phyloP scores from a whole-genome alignment of 2,113 vertebrate genomes.

The Panthera tigris region DNA sequence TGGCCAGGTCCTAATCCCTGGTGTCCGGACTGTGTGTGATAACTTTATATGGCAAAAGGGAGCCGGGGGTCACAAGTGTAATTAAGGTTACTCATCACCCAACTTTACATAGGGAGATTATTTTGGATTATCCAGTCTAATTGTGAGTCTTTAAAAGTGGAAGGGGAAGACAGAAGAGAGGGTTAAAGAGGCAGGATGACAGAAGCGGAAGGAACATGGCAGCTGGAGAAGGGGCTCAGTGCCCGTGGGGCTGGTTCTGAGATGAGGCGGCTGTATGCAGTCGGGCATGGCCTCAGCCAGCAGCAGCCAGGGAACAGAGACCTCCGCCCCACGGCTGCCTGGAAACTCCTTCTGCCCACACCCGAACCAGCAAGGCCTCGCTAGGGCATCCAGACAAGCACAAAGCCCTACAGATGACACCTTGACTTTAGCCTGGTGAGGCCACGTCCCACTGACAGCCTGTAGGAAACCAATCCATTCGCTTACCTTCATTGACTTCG shows the following conservation, averaged over 20 bases:
- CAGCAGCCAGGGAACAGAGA: not conserved
- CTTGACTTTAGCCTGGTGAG: rapidly evolving
- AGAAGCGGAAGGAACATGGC: not conserved
- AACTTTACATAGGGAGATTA: not conserved
- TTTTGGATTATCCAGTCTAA: not conserved
- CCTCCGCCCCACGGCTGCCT: rapidly evolving
- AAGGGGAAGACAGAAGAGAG: not conserved
- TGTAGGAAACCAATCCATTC: not conserved
- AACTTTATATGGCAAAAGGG: not conserved
- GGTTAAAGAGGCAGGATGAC: not conserved
- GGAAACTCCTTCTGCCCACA: not conserved
- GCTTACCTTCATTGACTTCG: slow-evolving; percentile 98
- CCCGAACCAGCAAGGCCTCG: rapidly evolving
- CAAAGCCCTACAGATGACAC: rapidly evolving
- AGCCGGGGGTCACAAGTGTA: not conserved
- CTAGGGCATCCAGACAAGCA: not conserved
- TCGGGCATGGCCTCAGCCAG: no score
- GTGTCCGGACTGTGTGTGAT: not conserved
- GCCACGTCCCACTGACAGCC: rapidly evolving
- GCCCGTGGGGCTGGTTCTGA: not conserved
- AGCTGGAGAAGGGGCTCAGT: rapidly evolving
- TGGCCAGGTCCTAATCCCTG: not conserved
- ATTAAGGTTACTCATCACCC: not conserved
- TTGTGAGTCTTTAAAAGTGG: not conserved
- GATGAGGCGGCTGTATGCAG: no score